These are phyloP conservation scores for Heliconius hewitsoni DNA, from an alignment of 1,140 invertebrate genomes.

Conservation along the genomic window DNA sequence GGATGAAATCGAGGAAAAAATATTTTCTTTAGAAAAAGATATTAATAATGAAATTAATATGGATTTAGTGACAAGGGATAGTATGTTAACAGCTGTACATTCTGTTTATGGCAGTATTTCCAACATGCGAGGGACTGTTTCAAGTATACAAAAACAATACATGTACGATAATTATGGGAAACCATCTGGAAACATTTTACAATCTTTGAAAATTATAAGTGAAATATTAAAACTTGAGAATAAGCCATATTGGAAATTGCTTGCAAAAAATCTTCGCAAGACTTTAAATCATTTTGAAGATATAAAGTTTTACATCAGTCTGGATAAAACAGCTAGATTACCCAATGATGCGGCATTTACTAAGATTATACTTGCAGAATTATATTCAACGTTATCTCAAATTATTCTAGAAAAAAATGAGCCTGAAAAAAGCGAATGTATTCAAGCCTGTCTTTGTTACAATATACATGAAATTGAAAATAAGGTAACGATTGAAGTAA, in stretches of 20 bases:
- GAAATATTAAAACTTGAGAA: slow-evolving; percentile 42
- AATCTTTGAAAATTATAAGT: slow-evolving; percentile 57
- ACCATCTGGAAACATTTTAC: slow-evolving; percentile 59
- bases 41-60: slow-evolving; percentile 45
- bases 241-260: slow-evolving; percentile 50
- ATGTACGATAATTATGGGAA: slow-evolving; percentile 73
- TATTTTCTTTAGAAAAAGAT: slow-evolving; percentile 66
- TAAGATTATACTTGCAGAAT: slow-evolving; percentile 63
- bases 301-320: slow-evolving; percentile 75
- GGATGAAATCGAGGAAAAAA: slow-evolving; percentile 63
- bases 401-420: slow-evolving; percentile 36
- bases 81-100: slow-evolving; percentile 62
- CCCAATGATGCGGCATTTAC: slow-evolving; percentile 70
- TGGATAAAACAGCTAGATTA: slow-evolving; percentile 74
- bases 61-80: slow-evolving; percentile 48
- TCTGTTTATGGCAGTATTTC: slow-evolving; percentile 68
- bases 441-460: slow-evolving; percentile 42
- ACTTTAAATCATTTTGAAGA: slow-evolving; percentile 75
- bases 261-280: slow-evolving; percentile 61
- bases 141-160: slow-evolving; percentile 69
- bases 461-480: slow-evolving; percentile 51
- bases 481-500: slow-evolving; percentile 59
- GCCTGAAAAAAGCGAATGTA: slow-evolving; percentile 33
- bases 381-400: slow-evolving; percentile 49
- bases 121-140: slow-evolving; percentile 71